A percentile compares a stretch with the other conserved stretches of the same genome.
These are phyloP conservation scores for Flexamia atlantica DNA, from an alignment of 2,888 invertebrate genomes.

Conservation along the genomic window DNA sequence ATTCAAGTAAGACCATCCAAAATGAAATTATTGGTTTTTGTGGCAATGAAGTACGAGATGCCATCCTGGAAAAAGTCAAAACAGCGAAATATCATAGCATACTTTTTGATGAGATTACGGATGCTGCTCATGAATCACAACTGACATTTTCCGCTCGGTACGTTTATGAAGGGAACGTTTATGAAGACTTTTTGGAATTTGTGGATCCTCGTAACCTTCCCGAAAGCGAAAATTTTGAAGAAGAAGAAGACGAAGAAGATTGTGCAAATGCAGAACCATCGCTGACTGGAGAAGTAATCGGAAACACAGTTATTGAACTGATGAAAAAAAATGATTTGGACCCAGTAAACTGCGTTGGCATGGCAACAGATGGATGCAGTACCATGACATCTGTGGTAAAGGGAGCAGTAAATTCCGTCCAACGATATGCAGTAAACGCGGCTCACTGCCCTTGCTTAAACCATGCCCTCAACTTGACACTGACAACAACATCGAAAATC, in stretches of 20 bases:
- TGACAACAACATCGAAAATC: too few relatives aligned
- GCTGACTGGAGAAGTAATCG: conserved; percentile 3
- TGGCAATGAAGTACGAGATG: conserved; percentile 57
- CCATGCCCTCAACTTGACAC: too few relatives aligned
- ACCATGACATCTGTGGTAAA: conserved; percentile 70
- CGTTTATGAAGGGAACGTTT: neutral
- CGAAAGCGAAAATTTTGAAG: neutral
- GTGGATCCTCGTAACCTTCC: conserved; percentile 6
- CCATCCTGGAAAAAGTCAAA: neutral
- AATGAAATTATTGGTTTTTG: conserved; percentile 70
- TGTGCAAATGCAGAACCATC: conserved; percentile 1
- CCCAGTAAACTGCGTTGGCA: conserved; percentile 68
- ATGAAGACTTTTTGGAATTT: conserved; percentile 27
- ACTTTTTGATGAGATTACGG: conserved; percentile 19
- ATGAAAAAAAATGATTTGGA: conserved; percentile 68
- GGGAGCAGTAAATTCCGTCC: conserved; percentile 70
- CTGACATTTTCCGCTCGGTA: conserved; percentile 14
- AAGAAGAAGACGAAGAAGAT: conserved; percentile 19
- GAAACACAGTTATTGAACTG: neutral
- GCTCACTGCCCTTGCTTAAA: conserved; percentile 69
- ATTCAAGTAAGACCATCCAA: conserved; percentile 70
- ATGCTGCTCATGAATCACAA: conserved; percentile 30
- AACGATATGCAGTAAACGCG: conserved; percentile 54
- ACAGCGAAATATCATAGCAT: conserved; percentile 6
- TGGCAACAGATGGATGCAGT: conserved; percentile 71